Evolutionary conservation across 2,888 invertebrate genomes (phyloP), one percentile per base, ranked within the genome.

Genomic region (Uloborus plumipes): DNA sequence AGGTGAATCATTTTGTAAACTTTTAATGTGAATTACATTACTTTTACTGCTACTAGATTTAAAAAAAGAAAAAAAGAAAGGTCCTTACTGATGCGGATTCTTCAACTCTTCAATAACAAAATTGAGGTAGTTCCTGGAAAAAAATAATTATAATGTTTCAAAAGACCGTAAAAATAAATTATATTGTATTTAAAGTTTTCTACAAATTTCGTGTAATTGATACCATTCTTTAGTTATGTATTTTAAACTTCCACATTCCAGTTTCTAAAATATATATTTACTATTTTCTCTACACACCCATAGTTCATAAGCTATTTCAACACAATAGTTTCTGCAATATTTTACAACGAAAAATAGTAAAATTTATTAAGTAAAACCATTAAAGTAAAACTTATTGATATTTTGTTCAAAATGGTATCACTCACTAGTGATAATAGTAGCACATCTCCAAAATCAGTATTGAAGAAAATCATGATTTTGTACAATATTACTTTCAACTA

Each of bases 61-160:
- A 1, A 53, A 7, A 61, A 7, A 13, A 22, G 26, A 15, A 3
- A 7, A 39, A 62, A 62, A 31, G n/a, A 39, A 26, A 61, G 2
- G n/a, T 47, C 22, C 89, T 89, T 89, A 94, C 94, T 91, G 94
- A 78, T 98, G 95, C 0, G 99, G 99, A 89, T 99, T 97, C 89
- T 99, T 96, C 85, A 99, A 90, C 90, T 99, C 99, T 89, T 99
- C 99, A 87, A 99, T 98, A 85, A 99, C 98, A 90, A 98, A 99
- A 91, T 99, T 99, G 87, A 99, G 91, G 90, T 99, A 99, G 90
- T 99, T 99, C 97, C 97, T 96, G 91, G 1, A 91, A 90, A 86
- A 86, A 87, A 87, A 85, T 14, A 11, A 55, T 9, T 55, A 14
- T 18, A n/a, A 55, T 18, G 20, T 9, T 18, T 6, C 2, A 20